Conservation (phyloP, 2,113 vertebrate species). For the Fregetta grallaria region DNA sequence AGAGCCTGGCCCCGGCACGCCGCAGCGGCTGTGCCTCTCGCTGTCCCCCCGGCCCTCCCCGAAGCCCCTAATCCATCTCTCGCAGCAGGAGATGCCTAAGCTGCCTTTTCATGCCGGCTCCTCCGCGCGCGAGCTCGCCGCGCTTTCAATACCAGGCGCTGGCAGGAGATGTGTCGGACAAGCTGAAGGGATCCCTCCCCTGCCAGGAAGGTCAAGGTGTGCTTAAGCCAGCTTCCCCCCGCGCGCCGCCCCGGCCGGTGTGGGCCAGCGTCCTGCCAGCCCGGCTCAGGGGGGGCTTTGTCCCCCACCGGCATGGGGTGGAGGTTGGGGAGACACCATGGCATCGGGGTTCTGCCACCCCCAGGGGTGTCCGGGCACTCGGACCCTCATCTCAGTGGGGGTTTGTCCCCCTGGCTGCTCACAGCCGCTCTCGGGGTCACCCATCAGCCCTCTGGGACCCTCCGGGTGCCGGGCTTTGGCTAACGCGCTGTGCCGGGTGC, state of each 20-base stretch:
- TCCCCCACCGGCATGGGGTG: accelerated
- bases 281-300: background rate
- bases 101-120: constrained; percentile 73
- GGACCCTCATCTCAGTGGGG: accelerated
- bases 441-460: accelerated
- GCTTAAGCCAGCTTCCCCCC: constrained; percentile 38
- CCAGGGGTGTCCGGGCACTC: accelerated
- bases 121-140: constrained; percentile 47
- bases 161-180: constrained; percentile 77
- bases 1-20: background rate
- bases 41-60: constrained; percentile 48
- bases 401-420: background rate
- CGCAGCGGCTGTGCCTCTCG: background rate
- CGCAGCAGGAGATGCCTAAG: constrained; percentile 79
- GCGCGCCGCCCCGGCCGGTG: background rate
- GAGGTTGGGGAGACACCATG: accelerated
- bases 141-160: constrained; percentile 71
- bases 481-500: accelerated
- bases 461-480: background rate
- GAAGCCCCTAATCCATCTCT: constrained; percentile 76
- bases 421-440: background rate
- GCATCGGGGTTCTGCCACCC: background rate
- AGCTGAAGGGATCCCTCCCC: constrained; percentile 66
- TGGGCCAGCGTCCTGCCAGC: background rate
- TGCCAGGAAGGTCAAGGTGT: constrained; percentile 70